Base-by-base conservation (phyloP, 1,140 invertebrate species). In the Trichonephila clavipes region DNA sequence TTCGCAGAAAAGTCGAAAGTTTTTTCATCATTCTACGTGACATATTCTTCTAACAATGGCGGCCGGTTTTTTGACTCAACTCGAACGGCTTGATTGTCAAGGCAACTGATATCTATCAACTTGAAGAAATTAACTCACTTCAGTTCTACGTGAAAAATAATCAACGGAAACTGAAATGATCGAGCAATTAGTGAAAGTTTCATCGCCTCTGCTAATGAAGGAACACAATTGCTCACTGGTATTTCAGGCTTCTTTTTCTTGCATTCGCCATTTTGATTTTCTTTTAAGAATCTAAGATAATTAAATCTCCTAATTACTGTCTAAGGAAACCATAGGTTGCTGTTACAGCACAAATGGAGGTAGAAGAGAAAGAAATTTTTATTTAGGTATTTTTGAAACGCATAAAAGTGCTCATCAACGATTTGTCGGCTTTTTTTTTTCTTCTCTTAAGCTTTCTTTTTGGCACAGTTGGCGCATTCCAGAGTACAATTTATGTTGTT, bases 221-320 rank as follows among this genome's bases (percentile, higher is more conserved):
- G 28, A 18, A n/a, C 6, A 24, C 16, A 62, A 62, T 62, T 19
- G 61, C 61, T 62, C 61, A 62, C 19, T 62, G 14, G 10, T 62
- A 62, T 19, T 62, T 62, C 6, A 62, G 69, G n/a, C 12, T 21
- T 72, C 69, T 12, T n/a, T 24, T 5, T n/a, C 69, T n/a, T n/a
- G n/a, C 69, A 72, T 34, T 62, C 19, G 18, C 28, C 21, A 21
- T 10, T n/a, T 24, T 21, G 69, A 18, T 24, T n/a, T 72, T 72
- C 69, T 72, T n/a, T 72, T n/a, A 34, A 34, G 5, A 72, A 72
- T 72, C 19, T n/a, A 5, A 24, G 69, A 72, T 72, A 72, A 72
- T 72, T 72, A 72, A 72, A 72, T n/a, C 69, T 72, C 28, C n/a
- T 34, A 72, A 72, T 72, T 72, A 72, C 69, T 34, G 16, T 72